Evolutionary conservation across 2,113 vertebrate species (phyloP).

Genomic region (Marcusenius ussheri): DNA sequence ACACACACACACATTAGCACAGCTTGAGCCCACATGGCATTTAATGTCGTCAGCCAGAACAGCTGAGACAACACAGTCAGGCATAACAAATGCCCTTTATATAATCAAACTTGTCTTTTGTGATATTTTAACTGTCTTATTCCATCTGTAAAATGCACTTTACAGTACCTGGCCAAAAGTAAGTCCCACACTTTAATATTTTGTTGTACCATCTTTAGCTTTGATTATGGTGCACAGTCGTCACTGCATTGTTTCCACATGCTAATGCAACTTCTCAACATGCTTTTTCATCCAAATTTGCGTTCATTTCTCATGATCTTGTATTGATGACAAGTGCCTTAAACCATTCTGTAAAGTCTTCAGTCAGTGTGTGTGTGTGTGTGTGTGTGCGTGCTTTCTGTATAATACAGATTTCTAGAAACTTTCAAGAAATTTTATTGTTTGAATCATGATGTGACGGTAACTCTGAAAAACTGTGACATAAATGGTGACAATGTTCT

Average conservation of each 20-base stretch:
- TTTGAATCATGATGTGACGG: neutral
- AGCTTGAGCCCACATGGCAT: neutral
- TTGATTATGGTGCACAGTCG: too few species aligned
- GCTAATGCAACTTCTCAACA: too few species aligned
- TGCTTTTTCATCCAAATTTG: too few species aligned
- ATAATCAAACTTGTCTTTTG: neutral
- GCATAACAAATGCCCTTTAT: neutral
- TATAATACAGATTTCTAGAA: neutral
- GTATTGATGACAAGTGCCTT: too few species aligned
- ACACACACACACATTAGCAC: neutral
- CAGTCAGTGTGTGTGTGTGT: neutral
- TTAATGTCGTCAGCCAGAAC: neutral
- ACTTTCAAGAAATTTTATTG: neutral
- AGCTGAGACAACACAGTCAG: neutral
- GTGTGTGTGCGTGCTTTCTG: neutral
- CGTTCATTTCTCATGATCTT: too few species aligned
- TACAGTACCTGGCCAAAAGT: neutral
- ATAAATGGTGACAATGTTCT: neutral
- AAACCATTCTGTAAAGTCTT: too few species aligned
- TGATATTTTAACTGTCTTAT: neutral
- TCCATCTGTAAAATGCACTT: neutral
- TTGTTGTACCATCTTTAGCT: too few species aligned
- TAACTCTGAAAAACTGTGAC: neutral
- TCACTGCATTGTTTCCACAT: too few species aligned
- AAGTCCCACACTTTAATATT: neutral